Conservation (phyloP, 2,113 vertebrate species). For the Grammomys surdaster region DNA sequence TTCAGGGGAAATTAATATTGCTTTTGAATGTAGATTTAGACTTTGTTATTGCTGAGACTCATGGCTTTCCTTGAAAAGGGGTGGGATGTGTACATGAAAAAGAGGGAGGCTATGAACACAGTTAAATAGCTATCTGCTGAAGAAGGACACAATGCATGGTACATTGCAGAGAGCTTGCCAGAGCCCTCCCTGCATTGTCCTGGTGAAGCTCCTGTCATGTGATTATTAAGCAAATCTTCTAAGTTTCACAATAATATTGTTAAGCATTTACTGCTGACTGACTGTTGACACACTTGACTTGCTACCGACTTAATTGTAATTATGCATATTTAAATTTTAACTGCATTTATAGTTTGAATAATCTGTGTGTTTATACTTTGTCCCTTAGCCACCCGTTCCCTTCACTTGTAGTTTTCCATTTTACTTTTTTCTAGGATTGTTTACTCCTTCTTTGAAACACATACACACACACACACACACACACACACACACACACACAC, state of each 20-base stretch:
- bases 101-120: background rate
- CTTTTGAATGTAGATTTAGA: slow-evolving; percentile 52
- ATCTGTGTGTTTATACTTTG: background rate
- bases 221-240: background rate
- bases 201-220: slow-evolving; percentile 2
- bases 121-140: background rate
- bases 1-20: slow-evolving; percentile 35
- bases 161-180: background rate
- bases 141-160: background rate
- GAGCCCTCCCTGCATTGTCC: background rate
- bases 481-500: background rate
- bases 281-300: background rate
- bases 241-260: background rate
- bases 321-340: slow-evolving; percentile 41
- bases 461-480: background rate
- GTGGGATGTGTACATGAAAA: background rate
- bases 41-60: slow-evolving; percentile 37
- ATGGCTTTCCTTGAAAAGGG: slow-evolving; percentile 22
- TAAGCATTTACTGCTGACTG: background rate
- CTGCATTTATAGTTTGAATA: slow-evolving; percentile 46
- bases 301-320: slow-evolving; percentile 17
- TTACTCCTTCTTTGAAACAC: background rate
- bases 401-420: background rate
- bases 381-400: background rate
- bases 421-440: background rate